Conservation (phyloP, 2,113 vertebrate genomes). For the Macrotus californicus region DNA sequence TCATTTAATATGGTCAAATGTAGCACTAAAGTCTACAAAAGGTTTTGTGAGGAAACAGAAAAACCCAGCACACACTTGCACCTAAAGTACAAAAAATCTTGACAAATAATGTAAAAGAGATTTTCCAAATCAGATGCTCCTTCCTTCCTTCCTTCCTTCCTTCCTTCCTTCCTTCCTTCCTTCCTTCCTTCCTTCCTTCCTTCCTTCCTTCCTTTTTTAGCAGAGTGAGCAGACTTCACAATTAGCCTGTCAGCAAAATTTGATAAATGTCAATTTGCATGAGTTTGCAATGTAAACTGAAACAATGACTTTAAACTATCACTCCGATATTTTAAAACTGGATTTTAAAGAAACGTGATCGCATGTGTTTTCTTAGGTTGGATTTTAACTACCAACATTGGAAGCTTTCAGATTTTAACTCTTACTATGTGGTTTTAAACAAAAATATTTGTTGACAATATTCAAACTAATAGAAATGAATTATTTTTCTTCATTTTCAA, state of each 20-base stretch:
- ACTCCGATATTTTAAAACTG: constrained; percentile 32
- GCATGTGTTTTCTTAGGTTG: constrained; percentile 5
- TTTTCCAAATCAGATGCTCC: constrained; percentile 11
- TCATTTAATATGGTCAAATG: background rate
- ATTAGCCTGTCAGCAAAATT: background rate
- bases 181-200: fast-evolving
- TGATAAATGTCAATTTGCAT: constrained; percentile 46
- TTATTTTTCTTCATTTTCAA: background rate
- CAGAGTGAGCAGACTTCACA: background rate
- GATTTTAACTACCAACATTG: background rate
- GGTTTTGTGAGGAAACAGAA: background rate
- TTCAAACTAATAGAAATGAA: background rate
- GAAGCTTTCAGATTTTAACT: background rate
- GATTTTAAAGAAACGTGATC: constrained; percentile 24
- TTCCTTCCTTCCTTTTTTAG: background rate
- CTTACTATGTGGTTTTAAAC: background rate
- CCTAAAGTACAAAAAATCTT: background rate
- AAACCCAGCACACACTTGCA: background rate
- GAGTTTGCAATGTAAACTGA: constrained; percentile 49
- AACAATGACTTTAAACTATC: constrained; percentile 51
- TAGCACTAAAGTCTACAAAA: background rate
- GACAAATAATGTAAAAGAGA: background rate
- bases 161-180: background rate
- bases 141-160: background rate
- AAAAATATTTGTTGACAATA: constrained; percentile 6